phyloP scores from a whole-genome alignment of 2,888 invertebrate species.

The Amiota communis region DNA sequence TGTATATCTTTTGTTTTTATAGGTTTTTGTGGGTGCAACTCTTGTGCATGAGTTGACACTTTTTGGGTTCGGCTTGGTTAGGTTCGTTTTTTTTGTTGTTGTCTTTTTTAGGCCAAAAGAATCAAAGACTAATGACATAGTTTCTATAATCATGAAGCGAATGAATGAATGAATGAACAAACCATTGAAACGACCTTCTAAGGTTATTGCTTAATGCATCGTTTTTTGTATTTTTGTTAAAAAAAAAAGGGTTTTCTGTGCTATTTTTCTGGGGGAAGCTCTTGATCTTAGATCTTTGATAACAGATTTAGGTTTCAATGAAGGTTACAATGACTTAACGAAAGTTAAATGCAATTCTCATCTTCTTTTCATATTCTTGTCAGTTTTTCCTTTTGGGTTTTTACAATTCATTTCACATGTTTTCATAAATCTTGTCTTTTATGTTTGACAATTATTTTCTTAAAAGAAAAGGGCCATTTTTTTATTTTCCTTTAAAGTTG shows the following conservation, averaged over 20 bases:
- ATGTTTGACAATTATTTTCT: too few species aligned
- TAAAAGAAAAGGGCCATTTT: too few species aligned
- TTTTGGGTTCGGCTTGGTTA: conserved; percentile 36
- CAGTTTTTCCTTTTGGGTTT: too few species aligned
- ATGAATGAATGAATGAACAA: too few species aligned
- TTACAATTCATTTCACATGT: too few species aligned
- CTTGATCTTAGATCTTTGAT: too few species aligned
- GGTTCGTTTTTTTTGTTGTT: conserved; percentile 19
- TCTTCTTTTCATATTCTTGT: too few species aligned
- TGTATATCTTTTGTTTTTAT: conserved; percentile 44
- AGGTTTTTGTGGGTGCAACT: conserved; percentile 32
- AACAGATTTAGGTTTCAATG: too few species aligned
- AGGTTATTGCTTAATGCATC: conserved; percentile 56
- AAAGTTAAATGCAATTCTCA: too few species aligned
- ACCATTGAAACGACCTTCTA: conserved; percentile 57
- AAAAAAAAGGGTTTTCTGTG: conserved; percentile 1
- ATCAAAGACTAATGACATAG: conserved; percentile 35
- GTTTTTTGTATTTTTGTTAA: conserved; percentile 5
- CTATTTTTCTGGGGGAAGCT: neutral
- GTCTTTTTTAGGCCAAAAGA: conserved; percentile 20
- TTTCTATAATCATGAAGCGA: conserved; percentile 29
- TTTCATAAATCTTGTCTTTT: too few species aligned
- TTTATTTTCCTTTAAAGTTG: too few species aligned
- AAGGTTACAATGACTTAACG: too few species aligned
- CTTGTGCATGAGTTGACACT: conserved; percentile 58